A percentile compares a stretch with the other conserved stretches of the same genome.
Conservation (phyloP, 2,113 vertebrate genomes). For the Lepus europaeus region DNA sequence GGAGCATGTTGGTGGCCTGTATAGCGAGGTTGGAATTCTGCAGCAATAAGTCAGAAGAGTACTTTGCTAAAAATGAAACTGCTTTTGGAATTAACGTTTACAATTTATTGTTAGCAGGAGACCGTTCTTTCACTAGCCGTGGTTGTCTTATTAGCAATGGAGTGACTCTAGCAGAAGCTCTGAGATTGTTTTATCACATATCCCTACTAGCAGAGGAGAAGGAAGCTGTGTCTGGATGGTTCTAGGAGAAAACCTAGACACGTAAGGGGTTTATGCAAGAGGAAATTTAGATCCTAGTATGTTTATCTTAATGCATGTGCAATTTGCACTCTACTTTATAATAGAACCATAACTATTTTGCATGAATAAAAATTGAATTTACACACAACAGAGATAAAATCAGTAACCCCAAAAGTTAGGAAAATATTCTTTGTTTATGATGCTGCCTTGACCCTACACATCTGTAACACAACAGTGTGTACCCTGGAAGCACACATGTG, state of each 20-base stretch:
- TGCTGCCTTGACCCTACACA: neutral
- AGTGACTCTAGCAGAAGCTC: neutral
- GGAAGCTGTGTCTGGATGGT: neutral
- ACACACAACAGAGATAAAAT: neutral
- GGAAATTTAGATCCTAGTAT: neutral
- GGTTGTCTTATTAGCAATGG: neutral
- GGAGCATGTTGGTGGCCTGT: rapidly evolving
- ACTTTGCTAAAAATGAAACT: neutral
- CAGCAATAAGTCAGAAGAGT: neutral
- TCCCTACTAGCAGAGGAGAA: neutral
- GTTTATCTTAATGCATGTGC: neutral
- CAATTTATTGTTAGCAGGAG: neutral
- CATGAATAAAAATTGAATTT: constrained; percentile 5
- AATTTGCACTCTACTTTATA: neutral
- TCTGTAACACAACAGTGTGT: rapidly evolving
- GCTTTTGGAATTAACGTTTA: neutral
- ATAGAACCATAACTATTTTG: neutral
- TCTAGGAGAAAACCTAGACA: neutral
- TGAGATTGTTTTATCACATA: neutral
- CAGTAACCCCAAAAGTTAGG: neutral
- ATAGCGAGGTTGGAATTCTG: neutral
- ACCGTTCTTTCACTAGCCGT: neutral
- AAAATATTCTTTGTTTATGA: neutral
- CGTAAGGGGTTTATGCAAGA: neutral
- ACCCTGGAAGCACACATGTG: rapidly evolving